Base-by-base conservation (phyloP, 2,113 vertebrate genomes). In the Nematolebias whitei region DNA sequence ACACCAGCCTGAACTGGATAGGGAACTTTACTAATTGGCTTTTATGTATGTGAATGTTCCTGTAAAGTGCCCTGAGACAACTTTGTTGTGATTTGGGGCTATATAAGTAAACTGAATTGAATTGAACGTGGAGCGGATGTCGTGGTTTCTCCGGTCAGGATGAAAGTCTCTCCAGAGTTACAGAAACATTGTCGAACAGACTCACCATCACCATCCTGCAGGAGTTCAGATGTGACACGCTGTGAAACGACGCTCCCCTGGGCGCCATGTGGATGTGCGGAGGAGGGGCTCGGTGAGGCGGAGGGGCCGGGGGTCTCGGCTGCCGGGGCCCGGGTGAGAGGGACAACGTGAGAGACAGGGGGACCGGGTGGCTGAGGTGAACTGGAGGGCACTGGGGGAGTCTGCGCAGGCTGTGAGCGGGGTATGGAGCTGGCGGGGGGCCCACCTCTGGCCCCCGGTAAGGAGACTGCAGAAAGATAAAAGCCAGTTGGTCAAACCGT, bases 151-250 rank as follows among this genome's bases (percentile, higher is more conserved):
- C 22, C 10, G 58, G 57, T 58, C 74, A 50, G 41, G 26, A 54
- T 62, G 56, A 76, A 70, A 59, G 47, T 2, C 50, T 69, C 59
- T 56, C 41, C 38, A 57, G 49, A 65, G 16, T 73, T 64, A 50
- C 67, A 63, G 65, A 41, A 67, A 75, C 74, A 68, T 68, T 59
- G 65, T 68, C 23, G 62, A 68, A 82, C 66, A 48, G 75, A 70
- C 90, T 91, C 78, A 93, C 92, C 92, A 80, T 84, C 65, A 88
- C 90, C 76, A 82, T 88, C 82, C 86, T 92, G 84, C 84, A 92
- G 74, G 89, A 83, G 68, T 74, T 85, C 9, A 81, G 88, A 29
- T 73, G 83, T 13, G 85, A 54, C 23, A 60, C 60, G 3, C 59
- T 68, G 22, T 56, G 83, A 49, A 89, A 75, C 0, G 90, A 80